phyloP scores from a whole-genome alignment of 2,113 vertebrate genomes.

The Nipponia nippon region DNA sequence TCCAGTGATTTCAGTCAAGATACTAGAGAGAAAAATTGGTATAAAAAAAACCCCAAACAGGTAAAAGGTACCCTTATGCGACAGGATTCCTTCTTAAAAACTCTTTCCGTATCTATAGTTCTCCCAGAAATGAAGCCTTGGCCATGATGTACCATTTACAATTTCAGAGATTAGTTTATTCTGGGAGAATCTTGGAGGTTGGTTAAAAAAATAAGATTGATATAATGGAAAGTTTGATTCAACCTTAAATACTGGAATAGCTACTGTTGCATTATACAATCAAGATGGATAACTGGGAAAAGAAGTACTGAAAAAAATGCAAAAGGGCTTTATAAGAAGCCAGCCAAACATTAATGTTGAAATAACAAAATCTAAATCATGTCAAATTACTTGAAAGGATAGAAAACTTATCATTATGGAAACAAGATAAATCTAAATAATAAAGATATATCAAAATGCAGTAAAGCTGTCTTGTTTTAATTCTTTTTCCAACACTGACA shows the following conservation, averaged over 20 bases:
- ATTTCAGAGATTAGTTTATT: background rate
- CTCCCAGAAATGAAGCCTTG: background rate
- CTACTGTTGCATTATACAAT: background rate
- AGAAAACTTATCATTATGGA: background rate
- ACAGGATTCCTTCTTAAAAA: background rate
- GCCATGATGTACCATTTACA: background rate
- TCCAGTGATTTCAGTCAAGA: background rate
- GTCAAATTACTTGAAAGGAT: conserved; percentile 23
- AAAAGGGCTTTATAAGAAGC: background rate
- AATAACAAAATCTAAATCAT: background rate
- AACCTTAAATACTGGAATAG: background rate
- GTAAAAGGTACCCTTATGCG: fast-evolving
- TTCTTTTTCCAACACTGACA: conserved; percentile 18
- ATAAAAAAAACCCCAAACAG: background rate
- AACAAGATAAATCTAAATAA: conserved; percentile 40
- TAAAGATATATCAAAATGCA: conserved; percentile 34
- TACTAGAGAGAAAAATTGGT: background rate
- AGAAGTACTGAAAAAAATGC: background rate
- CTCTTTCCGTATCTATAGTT: background rate
- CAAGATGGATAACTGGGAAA: background rate
- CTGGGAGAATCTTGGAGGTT: background rate
- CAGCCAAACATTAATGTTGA: background rate
- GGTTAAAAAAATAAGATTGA: background rate
- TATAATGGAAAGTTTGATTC: background rate
- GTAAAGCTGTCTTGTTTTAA: conserved; percentile 19